These are phyloP conservation scores for Pristiophorus japonicus DNA, from an alignment of 2,113 vertebrate species.

Conservation along the genomic window DNA sequence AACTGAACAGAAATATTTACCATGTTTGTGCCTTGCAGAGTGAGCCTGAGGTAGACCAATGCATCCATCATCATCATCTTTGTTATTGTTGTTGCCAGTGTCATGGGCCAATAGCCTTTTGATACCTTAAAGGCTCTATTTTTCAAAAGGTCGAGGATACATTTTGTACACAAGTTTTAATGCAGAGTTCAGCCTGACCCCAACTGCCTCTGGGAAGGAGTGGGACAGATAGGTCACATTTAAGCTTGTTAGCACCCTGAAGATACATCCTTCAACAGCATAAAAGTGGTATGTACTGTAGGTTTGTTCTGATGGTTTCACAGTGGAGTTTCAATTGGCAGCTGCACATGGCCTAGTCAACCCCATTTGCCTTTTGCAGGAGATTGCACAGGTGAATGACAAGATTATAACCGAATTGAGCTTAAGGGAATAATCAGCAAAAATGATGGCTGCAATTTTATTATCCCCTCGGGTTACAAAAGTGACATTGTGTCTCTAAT, in stretches of 20 bases:
- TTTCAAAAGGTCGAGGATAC: slow-evolving; percentile 1
- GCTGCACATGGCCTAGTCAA: neutral
- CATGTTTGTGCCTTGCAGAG: neutral
- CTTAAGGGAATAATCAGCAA: neutral
- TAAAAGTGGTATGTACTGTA: neutral
- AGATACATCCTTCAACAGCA: neutral
- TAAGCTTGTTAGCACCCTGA: neutral
- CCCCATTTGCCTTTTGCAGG: neutral
- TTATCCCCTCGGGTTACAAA: neutral
- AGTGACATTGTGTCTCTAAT: neutral
- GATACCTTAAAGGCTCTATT: neutral
- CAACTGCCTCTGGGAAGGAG: neutral
- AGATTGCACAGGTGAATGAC: neutral
- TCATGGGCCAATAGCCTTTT: neutral
- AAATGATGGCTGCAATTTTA: too few relatives aligned
- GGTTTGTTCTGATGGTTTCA: neutral
- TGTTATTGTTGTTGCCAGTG: neutral
- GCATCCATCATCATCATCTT: neutral
- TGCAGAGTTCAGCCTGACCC: neutral
- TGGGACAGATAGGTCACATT: neutral
- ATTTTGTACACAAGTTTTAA: neutral
- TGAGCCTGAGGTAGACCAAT: neutral
- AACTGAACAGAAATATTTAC: slow-evolving; percentile 11
- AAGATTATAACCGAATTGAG: neutral
- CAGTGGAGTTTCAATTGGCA: neutral